These are phyloP conservation scores for Neopelma chrysocephalum DNA, from an alignment of 2,797 vertebrate genomes.

Conservation along the genomic window DNA sequence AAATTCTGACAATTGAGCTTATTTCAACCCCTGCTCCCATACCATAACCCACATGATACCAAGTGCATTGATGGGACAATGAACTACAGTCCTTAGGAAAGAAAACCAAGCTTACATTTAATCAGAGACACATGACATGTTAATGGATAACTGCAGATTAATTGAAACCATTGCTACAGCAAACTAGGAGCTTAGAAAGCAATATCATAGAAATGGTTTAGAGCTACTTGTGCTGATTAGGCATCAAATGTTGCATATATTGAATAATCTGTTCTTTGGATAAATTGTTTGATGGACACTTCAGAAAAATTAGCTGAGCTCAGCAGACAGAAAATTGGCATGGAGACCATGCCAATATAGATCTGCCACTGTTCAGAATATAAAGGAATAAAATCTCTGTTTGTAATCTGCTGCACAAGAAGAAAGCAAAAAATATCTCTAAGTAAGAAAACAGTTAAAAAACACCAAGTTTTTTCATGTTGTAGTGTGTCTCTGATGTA, in stretches of 20 bases:
- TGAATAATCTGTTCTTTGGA: not conserved
- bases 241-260: not conserved
- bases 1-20: not conserved
- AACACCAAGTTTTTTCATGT: not conserved
- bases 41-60: not conserved
- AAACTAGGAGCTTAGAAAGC: slow-evolving; percentile 16
- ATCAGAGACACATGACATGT: slow-evolving; percentile 23
- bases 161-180: slow-evolving; percentile 45
- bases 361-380: not conserved
- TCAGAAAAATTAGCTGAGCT: slow-evolving; percentile 9
- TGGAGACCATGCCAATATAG: not conserved
- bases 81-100: slow-evolving; percentile 6
- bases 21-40: not conserved
- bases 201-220: not conserved
- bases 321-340: not conserved
- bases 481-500: not conserved
- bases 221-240: slow-evolving; percentile 18
- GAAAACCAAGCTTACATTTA: slow-evolving; percentile 4
- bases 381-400: not conserved
- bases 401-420: not conserved
- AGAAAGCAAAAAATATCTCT: not conserved
- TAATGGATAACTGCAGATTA: slow-evolving; percentile 37
- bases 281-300: slow-evolving; percentile 22
- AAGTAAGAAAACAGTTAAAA: not conserved
- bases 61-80: not conserved